Percentiles rank a stretch among this genome's conserved stretches.
phyloP scores from a whole-genome alignment of 2,113 vertebrate species.

The Halcyon senegalensis region DNA sequence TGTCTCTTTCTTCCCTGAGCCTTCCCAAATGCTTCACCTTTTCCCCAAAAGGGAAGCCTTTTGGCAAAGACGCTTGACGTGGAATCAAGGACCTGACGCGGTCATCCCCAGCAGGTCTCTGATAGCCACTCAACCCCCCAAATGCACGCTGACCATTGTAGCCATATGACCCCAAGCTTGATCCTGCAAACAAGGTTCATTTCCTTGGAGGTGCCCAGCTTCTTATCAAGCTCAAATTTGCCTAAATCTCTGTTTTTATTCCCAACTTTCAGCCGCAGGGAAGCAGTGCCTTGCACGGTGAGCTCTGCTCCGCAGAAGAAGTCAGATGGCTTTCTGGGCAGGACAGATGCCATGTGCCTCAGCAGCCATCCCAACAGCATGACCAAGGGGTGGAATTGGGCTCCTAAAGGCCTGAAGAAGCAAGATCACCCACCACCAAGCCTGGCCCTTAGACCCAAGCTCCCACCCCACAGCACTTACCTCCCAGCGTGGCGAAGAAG shows the following conservation, averaged over 20 bases:
- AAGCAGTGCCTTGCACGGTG: accelerated
- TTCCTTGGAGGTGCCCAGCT: not conserved
- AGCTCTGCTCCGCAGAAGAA: not conserved
- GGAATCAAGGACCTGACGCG: accelerated
- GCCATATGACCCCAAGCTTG: not conserved
- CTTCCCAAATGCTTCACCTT: not conserved
- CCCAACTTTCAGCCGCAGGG: accelerated
- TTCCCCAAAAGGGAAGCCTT: not conserved
- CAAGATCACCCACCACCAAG: not conserved
- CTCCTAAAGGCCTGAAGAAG: not conserved
- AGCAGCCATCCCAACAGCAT: accelerated
- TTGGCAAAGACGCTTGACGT: not conserved
- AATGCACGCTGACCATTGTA: accelerated
- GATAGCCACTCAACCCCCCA: accelerated
- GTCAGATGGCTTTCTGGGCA: accelerated
- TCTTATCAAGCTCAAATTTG: not conserved
- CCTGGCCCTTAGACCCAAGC: not conserved
- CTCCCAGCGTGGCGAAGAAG: constrained; percentile 81
- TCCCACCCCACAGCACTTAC: constrained; percentile 21
- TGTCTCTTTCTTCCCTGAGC: not conserved
- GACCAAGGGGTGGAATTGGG: accelerated
- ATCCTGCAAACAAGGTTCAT: not conserved
- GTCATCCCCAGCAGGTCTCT: not conserved
- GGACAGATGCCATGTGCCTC: accelerated
- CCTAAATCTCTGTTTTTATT: not conserved